phyloP scores from a whole-genome alignment of 92 coral and sea anemone species.

The Paragorgia papillata region DNA sequence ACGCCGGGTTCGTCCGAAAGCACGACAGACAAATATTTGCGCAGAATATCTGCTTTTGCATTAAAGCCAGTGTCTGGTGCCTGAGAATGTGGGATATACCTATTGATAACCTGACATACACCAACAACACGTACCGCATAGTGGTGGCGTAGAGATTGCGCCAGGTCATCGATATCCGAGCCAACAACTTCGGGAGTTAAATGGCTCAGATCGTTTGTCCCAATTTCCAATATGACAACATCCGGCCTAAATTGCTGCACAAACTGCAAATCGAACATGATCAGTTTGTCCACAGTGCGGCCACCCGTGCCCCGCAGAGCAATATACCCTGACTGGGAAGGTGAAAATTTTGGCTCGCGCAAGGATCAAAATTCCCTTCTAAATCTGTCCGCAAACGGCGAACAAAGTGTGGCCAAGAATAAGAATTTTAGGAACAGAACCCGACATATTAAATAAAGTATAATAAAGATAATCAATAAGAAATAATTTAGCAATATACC shows the following conservation, averaged over 20 bases:
- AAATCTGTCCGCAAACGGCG: slow-evolving; percentile 8
- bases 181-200: slow-evolving; percentile 44
- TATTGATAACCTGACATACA: slow-evolving; percentile 50
- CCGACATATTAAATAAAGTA: slow-evolving; percentile 2
- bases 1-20: no score
- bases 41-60: no score
- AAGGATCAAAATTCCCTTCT: slow-evolving; percentile 22
- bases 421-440: slow-evolving; percentile 21
- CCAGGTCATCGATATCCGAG: slow-evolving; percentile 49
- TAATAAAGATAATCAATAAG: no score
- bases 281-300: no score
- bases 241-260: slow-evolving; percentile 10
- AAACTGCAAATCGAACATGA: no score
- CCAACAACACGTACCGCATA: slow-evolving; percentile 44
- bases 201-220: slow-evolving; percentile 41
- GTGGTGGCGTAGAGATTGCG: no score
- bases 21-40: no score
- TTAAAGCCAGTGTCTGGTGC: no score
- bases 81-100: no score
- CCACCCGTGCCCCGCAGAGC: neutral
- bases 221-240: slow-evolving; percentile 48
- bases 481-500: no score
- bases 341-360: slow-evolving; percentile 9
- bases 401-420: slow-evolving; percentile 39
- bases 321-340: neutral